These are phyloP conservation scores for Leptinotarsa rubiginosa DNA, from an alignment of 2,888 invertebrate species.

Conservation along the genomic window DNA sequence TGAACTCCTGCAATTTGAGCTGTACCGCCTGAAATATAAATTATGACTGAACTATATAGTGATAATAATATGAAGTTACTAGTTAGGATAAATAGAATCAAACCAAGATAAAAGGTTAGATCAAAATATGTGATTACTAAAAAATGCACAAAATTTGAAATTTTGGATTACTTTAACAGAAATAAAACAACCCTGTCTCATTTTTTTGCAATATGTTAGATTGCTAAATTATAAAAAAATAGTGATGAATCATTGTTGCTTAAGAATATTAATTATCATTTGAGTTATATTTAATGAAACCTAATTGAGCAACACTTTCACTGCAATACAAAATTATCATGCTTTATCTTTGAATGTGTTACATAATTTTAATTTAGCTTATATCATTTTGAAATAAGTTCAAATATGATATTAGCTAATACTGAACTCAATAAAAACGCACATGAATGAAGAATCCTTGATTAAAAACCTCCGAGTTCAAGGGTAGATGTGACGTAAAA, in stretches of 20 bases:
- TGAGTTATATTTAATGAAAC: neutral
- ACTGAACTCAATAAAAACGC: neutral
- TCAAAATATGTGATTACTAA: no score
- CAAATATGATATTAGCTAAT: neutral
- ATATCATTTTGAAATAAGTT: neutral
- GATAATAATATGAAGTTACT: no score
- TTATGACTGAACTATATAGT: no score
- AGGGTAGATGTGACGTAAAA: neutral
- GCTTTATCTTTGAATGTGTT: neutral
- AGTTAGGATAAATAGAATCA: no score
- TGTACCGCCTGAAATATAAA: conserved; percentile 64
- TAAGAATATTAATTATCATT: neutral
- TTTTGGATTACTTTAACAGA: no score
- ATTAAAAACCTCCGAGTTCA: neutral
- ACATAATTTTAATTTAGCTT: neutral
- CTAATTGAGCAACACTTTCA: neutral
- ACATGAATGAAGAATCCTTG: neutral
- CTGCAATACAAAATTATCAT: neutral
- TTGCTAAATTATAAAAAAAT: neutral
- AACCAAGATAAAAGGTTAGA: no score
- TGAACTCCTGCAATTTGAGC: conserved; percentile 83
- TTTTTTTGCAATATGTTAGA: no score
- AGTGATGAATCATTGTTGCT: neutral
- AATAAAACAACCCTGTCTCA: no score
- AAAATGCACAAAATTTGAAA: no score